Evolutionary conservation across 2,113 vertebrate genomes (phyloP), one percentile per base, ranked within the genome.

Genomic region (Oenanthe oenanthe): DNA sequence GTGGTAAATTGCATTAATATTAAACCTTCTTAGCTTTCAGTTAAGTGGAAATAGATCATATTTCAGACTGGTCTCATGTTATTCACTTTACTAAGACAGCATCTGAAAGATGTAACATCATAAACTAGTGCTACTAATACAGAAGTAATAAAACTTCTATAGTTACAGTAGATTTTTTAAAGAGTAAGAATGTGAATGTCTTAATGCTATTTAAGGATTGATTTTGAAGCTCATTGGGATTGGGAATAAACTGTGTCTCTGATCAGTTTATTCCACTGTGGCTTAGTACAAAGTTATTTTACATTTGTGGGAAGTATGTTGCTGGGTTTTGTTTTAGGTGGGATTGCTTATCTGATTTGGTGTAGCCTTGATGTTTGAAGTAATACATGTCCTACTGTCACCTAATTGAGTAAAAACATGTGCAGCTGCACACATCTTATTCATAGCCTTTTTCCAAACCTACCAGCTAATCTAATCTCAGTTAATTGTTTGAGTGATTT

Each of bases 381-480:
- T 63, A 92, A 89, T 60, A 28, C 51, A 60, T 45, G 31, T 92
- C 68, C 63, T 56, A 25, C 89, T 94, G 90, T 88, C 93, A 57
- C 58, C 20, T 70, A 58, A 58, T 11, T 93, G 94, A 95, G 88
- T 68, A 74, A 92, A 96, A 96, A 45, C 92, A 89, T 76, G 10
- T 89, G 95, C 0, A 0, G 31, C 79, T 93, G 56, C 75, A 82
- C 32, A 8, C 74, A 58, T 85, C 43, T 84, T 89, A 71, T 70
- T 83, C 38, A 6, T 50, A 90, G 75, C 40, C 53, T 75, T 88
- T 94, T 88, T 38, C 76, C 38, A 72, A 91, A 61, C 66, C 58
- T 87, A 29, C 54, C 20, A 32, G 83, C 74, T 93, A 95, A 93
- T 94, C 93, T 96, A 92, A 96, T 96, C 92, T 86, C 40, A 36